These are phyloP conservation scores for Andrena flavipes DNA, from an alignment of 2,888 invertebrate species.

Conservation along the genomic window DNA sequence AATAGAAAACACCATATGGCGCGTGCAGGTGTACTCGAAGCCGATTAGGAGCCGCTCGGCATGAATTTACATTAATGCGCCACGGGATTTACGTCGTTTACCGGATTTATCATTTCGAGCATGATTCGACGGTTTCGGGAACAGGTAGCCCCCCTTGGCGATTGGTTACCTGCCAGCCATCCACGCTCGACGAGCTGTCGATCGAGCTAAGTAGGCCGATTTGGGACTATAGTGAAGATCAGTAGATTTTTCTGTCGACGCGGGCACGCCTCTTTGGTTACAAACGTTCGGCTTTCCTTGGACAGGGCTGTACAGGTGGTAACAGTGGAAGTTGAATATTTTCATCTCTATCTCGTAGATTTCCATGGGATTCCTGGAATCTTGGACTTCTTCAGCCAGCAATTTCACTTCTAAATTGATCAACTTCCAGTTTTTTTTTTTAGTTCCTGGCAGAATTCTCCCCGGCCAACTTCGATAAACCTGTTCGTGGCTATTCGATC, in stretches of 20 bases:
- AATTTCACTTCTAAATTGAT: no score
- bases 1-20: conserved; percentile 84
- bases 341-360: no score
- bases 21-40: conserved; percentile 82
- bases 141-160: conserved; percentile 34
- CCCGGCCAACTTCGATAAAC: no score
- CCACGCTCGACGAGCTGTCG: background rate
- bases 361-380: no score
- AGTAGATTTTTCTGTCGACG: background rate
- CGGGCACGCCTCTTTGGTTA: background rate
- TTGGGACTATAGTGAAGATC: background rate
- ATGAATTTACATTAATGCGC: conserved; percentile 84
- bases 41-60: conserved; percentile 81
- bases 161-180: conserved; percentile 23
- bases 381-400: no score
- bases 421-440: no score
- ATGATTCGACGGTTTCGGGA: conserved; percentile 74
- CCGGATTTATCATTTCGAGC: conserved; percentile 82
- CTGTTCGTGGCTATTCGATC: no score
- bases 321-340: no score
- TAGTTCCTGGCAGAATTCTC: no score
- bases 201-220: background rate
- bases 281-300: no score
- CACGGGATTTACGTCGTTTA: conserved; percentile 80
- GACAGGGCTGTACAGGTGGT: no score